Base-by-base conservation (phyloP, 2,888 invertebrate species). In the Parelbella ahira region DNA sequence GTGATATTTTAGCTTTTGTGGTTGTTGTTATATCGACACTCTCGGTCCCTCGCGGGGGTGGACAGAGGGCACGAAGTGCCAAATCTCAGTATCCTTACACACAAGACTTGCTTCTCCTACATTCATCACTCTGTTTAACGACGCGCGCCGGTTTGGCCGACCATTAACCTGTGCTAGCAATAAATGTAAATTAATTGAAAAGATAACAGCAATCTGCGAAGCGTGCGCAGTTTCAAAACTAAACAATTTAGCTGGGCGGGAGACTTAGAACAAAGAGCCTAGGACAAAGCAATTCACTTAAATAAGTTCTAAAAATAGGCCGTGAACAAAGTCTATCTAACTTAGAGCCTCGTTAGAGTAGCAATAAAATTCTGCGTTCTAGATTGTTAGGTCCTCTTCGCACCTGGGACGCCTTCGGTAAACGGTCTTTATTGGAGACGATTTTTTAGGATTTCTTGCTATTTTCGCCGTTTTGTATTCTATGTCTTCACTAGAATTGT, bases 261-360 rank as follows among this genome's bases (percentile, higher is more conserved):
- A n/a, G n/a, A n/a, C n/a, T n/a, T n/a, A n/a, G n/a, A n/a, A n/a
- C n/a, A n/a, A 30, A 23, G 20, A 30, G 13, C 15, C 29, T 18
- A 13, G 23, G 33, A 23, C 23, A 21, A 34, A 20, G 24, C 23
- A 7, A 13, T 34, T 34, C 11, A 24, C 24, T 34, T 34, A 12
- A 4, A 12, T 21, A 34, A 8, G 8, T 21, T 33, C 8, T 36
- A 29, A 28, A 38, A 38, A 30, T 30, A 30, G 24, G 24, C 24
- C 30, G 24, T 24, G 11, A 30, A 9, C 24, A 38, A 30, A 38
- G 38, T 30, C 38, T 30, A 38, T 38, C 23, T 30, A 38, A 38
- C 38, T 38, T 30, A 29, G 24, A 38, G 30, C 38, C 21, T 38
- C 38, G 32, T 39, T 39, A 30, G 11, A 19, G 30, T 7, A 20